Conservation (phyloP, 2,113 vertebrate genomes). For the Oreamnos americanus region DNA sequence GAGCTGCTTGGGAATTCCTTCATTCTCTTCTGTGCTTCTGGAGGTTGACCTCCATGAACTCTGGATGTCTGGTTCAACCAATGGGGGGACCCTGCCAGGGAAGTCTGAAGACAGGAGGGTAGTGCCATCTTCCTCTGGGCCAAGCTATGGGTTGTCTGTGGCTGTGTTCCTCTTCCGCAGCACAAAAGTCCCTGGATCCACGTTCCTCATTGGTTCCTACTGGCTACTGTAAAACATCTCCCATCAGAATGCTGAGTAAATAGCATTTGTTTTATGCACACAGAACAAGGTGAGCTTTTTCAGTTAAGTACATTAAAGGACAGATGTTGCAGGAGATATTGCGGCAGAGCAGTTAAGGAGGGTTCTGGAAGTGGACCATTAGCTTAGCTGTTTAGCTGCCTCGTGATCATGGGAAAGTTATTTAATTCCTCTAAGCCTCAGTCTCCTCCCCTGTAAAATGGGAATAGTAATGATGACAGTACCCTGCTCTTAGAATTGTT, state of each 20-base stretch:
- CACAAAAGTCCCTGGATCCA: neutral
- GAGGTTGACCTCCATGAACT: neutral
- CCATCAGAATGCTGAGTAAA: neutral
- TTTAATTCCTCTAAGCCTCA: neutral
- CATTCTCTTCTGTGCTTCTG: neutral
- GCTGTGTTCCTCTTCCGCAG: neutral
- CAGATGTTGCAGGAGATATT: neutral
- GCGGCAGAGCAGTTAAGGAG: neutral
- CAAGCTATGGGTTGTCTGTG: neutral
- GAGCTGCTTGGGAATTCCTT: neutral
- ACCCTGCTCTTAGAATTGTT: neutral
- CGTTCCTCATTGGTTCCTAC: neutral
- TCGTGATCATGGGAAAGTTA: neutral
- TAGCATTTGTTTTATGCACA: neutral
- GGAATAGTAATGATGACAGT: neutral
- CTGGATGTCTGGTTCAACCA: neutral
- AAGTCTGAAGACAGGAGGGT: neutral
- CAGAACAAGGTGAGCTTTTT: neutral
- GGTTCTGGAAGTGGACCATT: neutral
- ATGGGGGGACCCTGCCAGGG: neutral
- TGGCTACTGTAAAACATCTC: neutral
- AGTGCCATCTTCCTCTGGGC: neutral
- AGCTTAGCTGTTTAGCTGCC: neutral
- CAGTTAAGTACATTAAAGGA: neutral
- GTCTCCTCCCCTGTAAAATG: neutral